Evolutionary conservation across 1,140 invertebrate species (phyloP), one percentile per base, ranked within the genome.

Genomic region (Brachionus rubens): DNA sequence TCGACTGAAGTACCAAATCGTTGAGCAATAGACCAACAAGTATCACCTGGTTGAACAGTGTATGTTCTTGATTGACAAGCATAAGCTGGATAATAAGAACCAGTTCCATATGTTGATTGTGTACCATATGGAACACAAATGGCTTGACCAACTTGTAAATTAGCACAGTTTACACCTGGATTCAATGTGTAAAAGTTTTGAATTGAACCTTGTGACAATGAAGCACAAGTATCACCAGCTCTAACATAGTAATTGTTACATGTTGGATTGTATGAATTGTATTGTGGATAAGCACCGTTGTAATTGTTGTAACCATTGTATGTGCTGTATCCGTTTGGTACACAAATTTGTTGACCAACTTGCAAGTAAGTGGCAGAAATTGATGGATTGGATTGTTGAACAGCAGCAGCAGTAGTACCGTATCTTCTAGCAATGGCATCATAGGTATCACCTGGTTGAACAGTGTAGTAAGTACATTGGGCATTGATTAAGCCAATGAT

Each of bases 371-470:
- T 59, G 28, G 54, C 54, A 16, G 26, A 6, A n/a, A 59, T 9
- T 10, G 12, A 30, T 59, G 54, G 54, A 33, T 59, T 59, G 9
- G 54, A 26, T 59, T 59, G 54, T 40, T 59, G 54, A 59, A 59
- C n/a, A n/a, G 30, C 54, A 59, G 12, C 33, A 33, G 28, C 28
- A 59, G 1, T 59, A 28, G 54, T 33, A 30, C 54, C 54, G n/a
- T 59, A 59, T 59, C 54, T 59, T 59, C 54, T 59, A 19, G 54
- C 54, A 14, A 59, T 59, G 26, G 54, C 26, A 16, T 59, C 54
- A 59, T 59, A 59, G n/a, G 54, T 59, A 40, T 59, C 54, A 14
- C 54, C 54, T 10, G 54, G 54, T 19, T 59, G 54, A 59, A 59
- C 33, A 28, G 54, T 59, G n/a, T 59, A 59, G n/a, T 59, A 59